phyloP scores from a whole-genome alignment of 2,797 vertebrate genomes.

The Notolepis coatsorum region DNA sequence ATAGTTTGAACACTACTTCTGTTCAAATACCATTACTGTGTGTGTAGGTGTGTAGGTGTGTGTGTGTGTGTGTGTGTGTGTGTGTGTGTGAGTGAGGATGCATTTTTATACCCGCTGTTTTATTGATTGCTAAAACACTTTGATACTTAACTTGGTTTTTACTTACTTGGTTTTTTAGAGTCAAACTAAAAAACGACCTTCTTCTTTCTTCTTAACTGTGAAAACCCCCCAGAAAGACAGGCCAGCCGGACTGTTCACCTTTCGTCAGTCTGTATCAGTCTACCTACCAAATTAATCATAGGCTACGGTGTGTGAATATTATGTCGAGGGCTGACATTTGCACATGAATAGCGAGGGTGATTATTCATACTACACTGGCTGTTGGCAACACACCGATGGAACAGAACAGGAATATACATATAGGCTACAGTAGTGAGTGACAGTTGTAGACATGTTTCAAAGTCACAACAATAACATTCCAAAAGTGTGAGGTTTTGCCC shows the following conservation, averaged over 20 bases:
- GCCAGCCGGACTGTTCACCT: slow-evolving; percentile 32
- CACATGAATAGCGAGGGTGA: slow-evolving; percentile 60
- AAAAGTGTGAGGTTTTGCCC: too few relatives aligned
- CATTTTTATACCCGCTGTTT: neutral
- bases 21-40: neutral
- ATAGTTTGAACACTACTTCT: neutral
- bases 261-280: slow-evolving; percentile 50
- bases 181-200: neutral
- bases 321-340: slow-evolving; percentile 48
- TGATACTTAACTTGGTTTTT: neutral
- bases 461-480: too few relatives aligned
- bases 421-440: too few relatives aligned
- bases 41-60: neutral
- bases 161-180: too few relatives aligned
- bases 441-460: too few relatives aligned
- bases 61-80: neutral
- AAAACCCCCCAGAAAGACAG: slow-evolving; percentile 6
- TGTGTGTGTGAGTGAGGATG: slow-evolving; percentile 4
- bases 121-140: neutral
- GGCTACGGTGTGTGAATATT: slow-evolving; percentile 24
- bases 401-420: too few relatives aligned
- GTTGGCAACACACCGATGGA: too few relatives aligned
- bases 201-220: slow-evolving; percentile 3
- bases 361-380: too few relatives aligned
- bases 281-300: slow-evolving; percentile 24